Evolutionary conservation across 1,140 invertebrate genomes (phyloP).

Genomic region (Sarcophaga peregrina): DNA sequence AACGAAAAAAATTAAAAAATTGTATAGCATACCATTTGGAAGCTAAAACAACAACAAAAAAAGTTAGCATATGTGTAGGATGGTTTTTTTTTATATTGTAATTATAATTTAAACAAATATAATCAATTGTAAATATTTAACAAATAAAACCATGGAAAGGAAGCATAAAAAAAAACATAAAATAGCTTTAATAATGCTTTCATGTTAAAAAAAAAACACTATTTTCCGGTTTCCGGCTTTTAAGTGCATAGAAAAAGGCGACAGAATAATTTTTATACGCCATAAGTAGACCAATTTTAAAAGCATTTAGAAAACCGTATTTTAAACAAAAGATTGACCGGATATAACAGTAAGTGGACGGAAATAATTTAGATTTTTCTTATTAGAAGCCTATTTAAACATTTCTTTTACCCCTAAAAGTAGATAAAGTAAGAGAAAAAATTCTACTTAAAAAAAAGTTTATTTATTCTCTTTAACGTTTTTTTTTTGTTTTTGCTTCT

Average conservation of each 20-base stretch:
- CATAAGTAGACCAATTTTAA: too few species aligned
- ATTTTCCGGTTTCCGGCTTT: slow-evolving; percentile 9
- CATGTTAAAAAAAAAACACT: not conserved
- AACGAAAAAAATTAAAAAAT: not conserved
- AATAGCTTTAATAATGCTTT: not conserved
- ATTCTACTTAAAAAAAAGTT: too few species aligned
- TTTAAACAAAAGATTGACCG: too few species aligned
- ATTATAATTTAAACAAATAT: slow-evolving; percentile 20
- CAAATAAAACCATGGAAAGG: not conserved
- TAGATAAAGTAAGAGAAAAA: too few species aligned
- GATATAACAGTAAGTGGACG: too few species aligned
- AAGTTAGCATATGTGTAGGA: not conserved
- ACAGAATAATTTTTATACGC: too few species aligned
- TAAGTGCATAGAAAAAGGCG: not conserved
- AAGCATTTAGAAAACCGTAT: too few species aligned
- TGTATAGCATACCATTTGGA: not conserved
- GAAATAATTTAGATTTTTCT: too few species aligned
- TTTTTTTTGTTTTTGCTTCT: not conserved
- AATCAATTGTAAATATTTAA: slow-evolving; percentile 7
- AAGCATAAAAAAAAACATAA: too few species aligned
- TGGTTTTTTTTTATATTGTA: not conserved
- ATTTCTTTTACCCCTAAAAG: too few species aligned
- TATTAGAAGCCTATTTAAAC: too few species aligned
- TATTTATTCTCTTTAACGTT: too few species aligned
- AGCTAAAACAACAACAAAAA: not conserved